Conservation (phyloP, 2,797 vertebrate species). For the Gymnopithys bicolor region DNA sequence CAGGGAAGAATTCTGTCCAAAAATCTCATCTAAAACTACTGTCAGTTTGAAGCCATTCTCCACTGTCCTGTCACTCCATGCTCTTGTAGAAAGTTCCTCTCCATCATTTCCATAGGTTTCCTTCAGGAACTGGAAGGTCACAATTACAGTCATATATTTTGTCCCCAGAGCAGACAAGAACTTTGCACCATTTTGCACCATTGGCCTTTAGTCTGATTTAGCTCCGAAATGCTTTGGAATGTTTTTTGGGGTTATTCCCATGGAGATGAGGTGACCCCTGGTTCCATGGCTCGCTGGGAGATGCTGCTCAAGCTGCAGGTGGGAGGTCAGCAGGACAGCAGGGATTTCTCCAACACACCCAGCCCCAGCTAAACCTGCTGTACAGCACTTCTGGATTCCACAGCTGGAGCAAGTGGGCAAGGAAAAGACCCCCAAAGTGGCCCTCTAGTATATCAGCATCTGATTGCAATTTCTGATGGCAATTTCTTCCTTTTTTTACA, state of each 20-base stretch:
- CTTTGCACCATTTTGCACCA: neutral
- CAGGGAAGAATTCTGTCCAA: neutral
- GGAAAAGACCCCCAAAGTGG: neutral
- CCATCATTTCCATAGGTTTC: neutral
- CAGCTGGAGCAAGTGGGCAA: neutral
- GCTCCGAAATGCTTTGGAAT: neutral
- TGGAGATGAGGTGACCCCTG: neutral
- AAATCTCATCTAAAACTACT: neutral
- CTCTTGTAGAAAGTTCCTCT: neutral
- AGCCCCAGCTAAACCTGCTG: neutral
- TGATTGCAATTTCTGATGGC: slow-evolving; percentile 10
- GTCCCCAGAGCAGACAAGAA: neutral
- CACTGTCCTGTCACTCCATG: no score
- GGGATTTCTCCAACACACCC: neutral
- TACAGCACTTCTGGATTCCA: neutral
- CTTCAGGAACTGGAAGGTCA: neutral
- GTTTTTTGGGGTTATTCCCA: neutral
- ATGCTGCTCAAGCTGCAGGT: neutral
- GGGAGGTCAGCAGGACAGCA: neutral
- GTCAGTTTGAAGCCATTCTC: neutral
- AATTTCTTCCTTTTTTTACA: slow-evolving; percentile 1
- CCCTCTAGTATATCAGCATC: neutral
- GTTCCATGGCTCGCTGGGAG: neutral
- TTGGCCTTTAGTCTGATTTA: neutral
- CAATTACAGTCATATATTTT: neutral